Evolutionary conservation across 2,113 vertebrate genomes (phyloP).

Genomic region (Lasiurus borealis): DNA sequence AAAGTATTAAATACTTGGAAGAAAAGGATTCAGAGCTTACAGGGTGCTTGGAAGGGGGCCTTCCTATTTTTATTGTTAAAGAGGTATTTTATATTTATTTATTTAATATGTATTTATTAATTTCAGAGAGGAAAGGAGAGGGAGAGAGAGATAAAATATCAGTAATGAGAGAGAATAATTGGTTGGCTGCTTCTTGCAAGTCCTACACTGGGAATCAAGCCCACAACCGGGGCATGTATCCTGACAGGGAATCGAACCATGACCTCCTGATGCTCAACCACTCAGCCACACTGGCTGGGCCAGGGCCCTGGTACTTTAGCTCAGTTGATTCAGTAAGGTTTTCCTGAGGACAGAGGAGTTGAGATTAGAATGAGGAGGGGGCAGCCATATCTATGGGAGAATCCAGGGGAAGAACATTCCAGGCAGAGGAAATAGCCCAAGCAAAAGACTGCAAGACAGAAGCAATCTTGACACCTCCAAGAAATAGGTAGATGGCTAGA

Average conservation of each 20-base stretch:
- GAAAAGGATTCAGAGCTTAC: not conserved
- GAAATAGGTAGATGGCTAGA: not conserved
- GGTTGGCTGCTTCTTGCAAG: too few species aligned
- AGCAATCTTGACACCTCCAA: not conserved
- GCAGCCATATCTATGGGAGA: not conserved
- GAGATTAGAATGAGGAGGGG: not conserved
- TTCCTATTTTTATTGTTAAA: too few species aligned
- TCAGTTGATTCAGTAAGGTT: not conserved
- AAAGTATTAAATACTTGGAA: not conserved
- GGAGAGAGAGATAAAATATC: too few species aligned
- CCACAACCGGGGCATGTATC: too few species aligned
- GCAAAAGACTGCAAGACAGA: not conserved
- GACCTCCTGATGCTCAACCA: too few species aligned
- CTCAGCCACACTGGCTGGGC: too few species aligned
- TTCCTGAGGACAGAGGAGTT: not conserved
- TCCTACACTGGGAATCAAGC: too few species aligned
- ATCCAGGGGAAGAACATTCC: not conserved
- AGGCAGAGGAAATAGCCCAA: not conserved
- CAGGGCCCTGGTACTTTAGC: not conserved
- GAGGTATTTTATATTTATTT: too few species aligned
- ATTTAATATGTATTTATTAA: too few species aligned
- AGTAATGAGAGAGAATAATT: too few species aligned
- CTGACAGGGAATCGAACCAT: too few species aligned
- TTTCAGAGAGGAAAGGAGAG: too few species aligned
- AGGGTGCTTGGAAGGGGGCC: not conserved